A percentile compares a stretch with the other conserved stretches of the same genome.
Evolutionary conservation across 2,888 invertebrate genomes (phyloP).

Genomic region (Crepidodera aurea): DNA sequence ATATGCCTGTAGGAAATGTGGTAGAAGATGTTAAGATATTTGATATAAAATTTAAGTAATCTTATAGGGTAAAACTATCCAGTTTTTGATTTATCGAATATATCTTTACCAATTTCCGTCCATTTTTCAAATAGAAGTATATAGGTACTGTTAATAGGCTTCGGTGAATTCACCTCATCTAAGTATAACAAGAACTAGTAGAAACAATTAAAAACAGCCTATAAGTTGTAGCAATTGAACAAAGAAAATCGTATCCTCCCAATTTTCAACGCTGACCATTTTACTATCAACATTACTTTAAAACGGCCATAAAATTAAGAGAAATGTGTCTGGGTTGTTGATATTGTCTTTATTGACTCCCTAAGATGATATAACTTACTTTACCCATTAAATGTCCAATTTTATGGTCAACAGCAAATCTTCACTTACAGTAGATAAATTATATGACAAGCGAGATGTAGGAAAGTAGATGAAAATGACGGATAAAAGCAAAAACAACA

Average conservation of each 20-base stretch:
- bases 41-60: too few relatives aligned
- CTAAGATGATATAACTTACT: slow-evolving; percentile 20
- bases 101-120: too few relatives aligned
- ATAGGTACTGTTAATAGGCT: too few relatives aligned
- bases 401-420: slow-evolving; percentile 16
- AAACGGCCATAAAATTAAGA: slow-evolving; percentile 17
- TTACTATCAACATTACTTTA: slow-evolving; percentile 12
- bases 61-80: too few relatives aligned
- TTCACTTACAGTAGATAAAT: slow-evolving; percentile 8
- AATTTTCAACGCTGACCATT: neutral
- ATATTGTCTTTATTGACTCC: slow-evolving; percentile 23
- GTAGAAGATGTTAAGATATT: too few relatives aligned
- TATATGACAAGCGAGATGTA: slow-evolving; percentile 1
- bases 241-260: neutral
- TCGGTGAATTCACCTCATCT: too few relatives aligned
- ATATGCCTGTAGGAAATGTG: too few relatives aligned
- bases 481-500: too few relatives aligned
- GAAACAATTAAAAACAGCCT: too few relatives aligned
- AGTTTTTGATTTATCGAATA: too few relatives aligned
- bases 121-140: too few relatives aligned
- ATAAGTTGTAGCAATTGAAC: neutral
- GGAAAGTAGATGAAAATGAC: neutral
- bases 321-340: slow-evolving; percentile 23
- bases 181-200: too few relatives aligned
- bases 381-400: slow-evolving; percentile 15